These are phyloP conservation scores for Orthosia cruda DNA, from an alignment of 2,888 invertebrate genomes.

Conservation along the genomic window DNA sequence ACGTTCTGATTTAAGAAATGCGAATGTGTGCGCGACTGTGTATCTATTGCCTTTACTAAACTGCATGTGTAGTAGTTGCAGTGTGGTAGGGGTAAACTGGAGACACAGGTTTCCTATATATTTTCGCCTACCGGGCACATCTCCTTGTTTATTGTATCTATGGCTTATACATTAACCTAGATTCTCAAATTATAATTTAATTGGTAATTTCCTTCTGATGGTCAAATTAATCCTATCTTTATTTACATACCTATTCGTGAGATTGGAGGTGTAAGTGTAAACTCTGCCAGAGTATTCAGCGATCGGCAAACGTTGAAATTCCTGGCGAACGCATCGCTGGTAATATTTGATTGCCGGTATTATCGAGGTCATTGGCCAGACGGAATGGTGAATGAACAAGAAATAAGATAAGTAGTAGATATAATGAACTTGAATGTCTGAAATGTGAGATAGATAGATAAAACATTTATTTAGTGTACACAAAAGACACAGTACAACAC, in stretches of 20 bases:
- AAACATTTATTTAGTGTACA: too few species aligned
- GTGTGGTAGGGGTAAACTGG: too few species aligned
- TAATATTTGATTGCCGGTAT: conserved; percentile 7
- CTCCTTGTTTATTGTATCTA: too few species aligned
- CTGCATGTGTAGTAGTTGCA: too few species aligned
- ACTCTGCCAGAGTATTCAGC: conserved; percentile 34
- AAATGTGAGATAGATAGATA: too few species aligned
- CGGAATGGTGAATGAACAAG: conserved; percentile 31
- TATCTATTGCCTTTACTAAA: too few species aligned
- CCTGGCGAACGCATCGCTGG: conserved; percentile 1
- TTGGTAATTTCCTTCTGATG: not conserved
- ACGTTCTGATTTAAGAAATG: too few species aligned
- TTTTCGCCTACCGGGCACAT: too few species aligned
- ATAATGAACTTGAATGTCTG: conserved; percentile 14
- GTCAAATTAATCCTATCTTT: conserved; percentile 9
- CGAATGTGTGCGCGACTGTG: too few species aligned
- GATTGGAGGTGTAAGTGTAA: conserved; percentile 12
- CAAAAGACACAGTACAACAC: too few species aligned
- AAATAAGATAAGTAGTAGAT: conserved; percentile 4
- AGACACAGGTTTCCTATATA: too few species aligned
- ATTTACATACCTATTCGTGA: conserved; percentile 2
- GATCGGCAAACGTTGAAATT: conserved; percentile 33
- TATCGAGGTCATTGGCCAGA: conserved; percentile 55
- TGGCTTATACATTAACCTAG: conserved; percentile 40
- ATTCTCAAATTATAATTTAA: conserved; percentile 1